A percentile compares a stretch with the other conserved stretches of the same genome.
Evolutionary conservation across 2,113 vertebrate genomes (phyloP).

Genomic region (Grammomys surdaster): DNA sequence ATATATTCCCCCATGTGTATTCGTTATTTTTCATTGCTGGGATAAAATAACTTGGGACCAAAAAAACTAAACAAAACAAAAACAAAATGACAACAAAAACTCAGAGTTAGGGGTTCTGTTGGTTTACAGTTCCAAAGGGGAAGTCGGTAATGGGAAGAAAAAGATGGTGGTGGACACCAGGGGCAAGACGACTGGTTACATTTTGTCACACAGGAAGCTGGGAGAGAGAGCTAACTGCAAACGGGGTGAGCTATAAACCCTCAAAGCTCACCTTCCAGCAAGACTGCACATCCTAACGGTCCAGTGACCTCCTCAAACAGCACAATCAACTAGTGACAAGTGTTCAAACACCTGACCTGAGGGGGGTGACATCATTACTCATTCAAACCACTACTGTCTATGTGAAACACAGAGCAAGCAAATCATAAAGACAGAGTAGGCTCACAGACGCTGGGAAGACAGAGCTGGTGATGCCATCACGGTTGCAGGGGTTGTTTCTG

Average conservation of each 20-base stretch:
- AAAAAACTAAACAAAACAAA: neutral
- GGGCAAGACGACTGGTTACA: neutral
- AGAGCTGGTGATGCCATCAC: neutral
- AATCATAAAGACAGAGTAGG: neutral
- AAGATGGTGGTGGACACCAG: neutral
- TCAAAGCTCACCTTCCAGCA: neutral
- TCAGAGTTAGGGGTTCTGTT: neutral
- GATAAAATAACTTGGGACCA: neutral
- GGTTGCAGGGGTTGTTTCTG: neutral
- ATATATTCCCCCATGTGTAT: too few relatives aligned
- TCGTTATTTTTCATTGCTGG: neutral
- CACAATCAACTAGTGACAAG: neutral
- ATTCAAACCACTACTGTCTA: neutral
- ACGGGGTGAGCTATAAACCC: neutral
- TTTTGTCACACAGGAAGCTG: neutral
- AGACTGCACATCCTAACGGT: neutral
- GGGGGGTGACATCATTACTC: neutral
- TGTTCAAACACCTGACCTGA: neutral
- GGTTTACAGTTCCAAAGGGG: neutral
- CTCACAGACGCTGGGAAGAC: neutral
- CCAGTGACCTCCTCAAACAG: neutral
- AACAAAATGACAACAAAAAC: neutral
- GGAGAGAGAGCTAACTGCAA: neutral
- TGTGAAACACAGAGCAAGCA: neutral
- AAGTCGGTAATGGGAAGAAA: too few relatives aligned